Conservation (phyloP, 1,140 invertebrate species). For the Tetramorium parvispinum region DNA sequence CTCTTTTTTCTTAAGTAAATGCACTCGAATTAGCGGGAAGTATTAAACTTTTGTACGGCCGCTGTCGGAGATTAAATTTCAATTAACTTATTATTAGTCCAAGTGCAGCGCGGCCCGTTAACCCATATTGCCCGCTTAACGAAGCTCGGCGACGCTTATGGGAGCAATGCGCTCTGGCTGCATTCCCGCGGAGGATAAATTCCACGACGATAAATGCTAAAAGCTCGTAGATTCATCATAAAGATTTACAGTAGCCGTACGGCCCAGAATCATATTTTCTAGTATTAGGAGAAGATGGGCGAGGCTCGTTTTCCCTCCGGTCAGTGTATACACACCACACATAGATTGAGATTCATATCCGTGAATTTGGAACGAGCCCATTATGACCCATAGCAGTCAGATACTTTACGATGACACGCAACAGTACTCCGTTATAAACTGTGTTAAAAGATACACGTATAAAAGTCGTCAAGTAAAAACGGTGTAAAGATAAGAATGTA, state of each 20-base stretch:
- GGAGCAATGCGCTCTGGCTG: slow-evolving; percentile 63
- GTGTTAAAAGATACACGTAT: neutral
- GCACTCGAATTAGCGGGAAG: neutral
- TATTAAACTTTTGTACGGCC: slow-evolving; percentile 23
- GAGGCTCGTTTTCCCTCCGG: slow-evolving; percentile 36
- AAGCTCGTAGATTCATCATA: slow-evolving; percentile 52
- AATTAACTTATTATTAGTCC: slow-evolving; percentile 58
- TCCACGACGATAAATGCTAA: slow-evolving; percentile 63
- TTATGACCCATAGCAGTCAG: slow-evolving; percentile 57
- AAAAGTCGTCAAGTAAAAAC: slow-evolving; percentile 19
- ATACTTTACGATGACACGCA: slow-evolving; percentile 56
- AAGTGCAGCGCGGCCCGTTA: slow-evolving; percentile 35
- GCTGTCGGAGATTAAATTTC: slow-evolving; percentile 56
- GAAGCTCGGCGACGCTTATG: slow-evolving; percentile 10
- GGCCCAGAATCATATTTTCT: slow-evolving; percentile 60
- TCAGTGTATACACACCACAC: neutral
- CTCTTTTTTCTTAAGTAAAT: neutral
- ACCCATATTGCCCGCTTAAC: slow-evolving; percentile 49
- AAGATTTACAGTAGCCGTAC: slow-evolving; percentile 59
- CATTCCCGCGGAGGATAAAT: slow-evolving; percentile 60
- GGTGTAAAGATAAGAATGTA: slow-evolving; percentile 23
- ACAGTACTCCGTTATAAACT: slow-evolving; percentile 29
- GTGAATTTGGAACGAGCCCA: slow-evolving; percentile 36
- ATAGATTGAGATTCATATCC: neutral
- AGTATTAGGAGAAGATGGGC: slow-evolving; percentile 45